Conservation (phyloP, 2,888 invertebrate genomes). For the Melanophora roralis region DNA sequence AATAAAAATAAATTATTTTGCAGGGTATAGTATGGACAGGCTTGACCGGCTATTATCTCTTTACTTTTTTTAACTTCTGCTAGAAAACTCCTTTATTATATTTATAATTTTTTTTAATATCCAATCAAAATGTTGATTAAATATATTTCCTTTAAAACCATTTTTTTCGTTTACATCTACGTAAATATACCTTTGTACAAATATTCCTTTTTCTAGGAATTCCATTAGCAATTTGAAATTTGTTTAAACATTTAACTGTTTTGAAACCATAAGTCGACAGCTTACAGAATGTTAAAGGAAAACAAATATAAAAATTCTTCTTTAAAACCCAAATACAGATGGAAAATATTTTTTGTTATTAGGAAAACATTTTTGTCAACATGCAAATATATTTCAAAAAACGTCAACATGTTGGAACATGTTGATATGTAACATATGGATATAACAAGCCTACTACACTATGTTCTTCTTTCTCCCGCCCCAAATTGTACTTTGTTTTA, state of each 20-base stretch:
- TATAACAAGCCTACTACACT: background rate
- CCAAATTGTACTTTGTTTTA: background rate
- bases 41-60: no score
- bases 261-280: constrained; percentile 45
- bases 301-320: constrained; percentile 4
- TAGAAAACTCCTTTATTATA: no score
- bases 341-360: constrained; percentile 14
- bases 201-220: no score
- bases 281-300: background rate
- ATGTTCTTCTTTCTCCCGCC: background rate
- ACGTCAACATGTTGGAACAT: background rate
- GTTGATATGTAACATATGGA: constrained; percentile 32
- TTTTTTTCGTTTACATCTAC: no score
- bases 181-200: no score
- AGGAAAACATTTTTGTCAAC: constrained; percentile 52
- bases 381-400: constrained; percentile 53
- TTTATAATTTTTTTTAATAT: no score
- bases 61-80: no score
- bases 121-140: no score
- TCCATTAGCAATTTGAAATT: constrained; percentile 6
- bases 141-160: no score
- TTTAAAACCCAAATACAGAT: constrained; percentile 14
- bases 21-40: no score
- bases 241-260: constrained; percentile 21
- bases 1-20: no score